Evolutionary conservation across 2,797 vertebrate species (phyloP).

Genomic region (Poecilia picta): DNA sequence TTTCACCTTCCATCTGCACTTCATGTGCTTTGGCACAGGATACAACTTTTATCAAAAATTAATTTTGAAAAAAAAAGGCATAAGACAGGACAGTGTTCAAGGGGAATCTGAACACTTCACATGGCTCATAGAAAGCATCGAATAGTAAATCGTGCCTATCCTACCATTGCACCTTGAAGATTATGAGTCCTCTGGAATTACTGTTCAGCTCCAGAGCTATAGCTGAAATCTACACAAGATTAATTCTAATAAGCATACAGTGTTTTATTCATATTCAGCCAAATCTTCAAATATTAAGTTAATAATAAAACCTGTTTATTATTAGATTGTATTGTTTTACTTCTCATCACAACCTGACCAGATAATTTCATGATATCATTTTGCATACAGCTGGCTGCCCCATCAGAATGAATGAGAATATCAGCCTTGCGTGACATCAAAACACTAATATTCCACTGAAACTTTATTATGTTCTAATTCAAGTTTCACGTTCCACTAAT

Average conservation of each 20-base stretch:
- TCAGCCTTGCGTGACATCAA: not conserved
- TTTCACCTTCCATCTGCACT: constrained; percentile 57
- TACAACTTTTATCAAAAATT: constrained; percentile 72
- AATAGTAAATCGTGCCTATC: constrained; percentile 42
- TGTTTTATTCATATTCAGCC: not conserved
- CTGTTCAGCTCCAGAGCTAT: constrained; percentile 39
- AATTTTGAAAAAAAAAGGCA: constrained; percentile 59
- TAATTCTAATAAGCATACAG: not conserved
- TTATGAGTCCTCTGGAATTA: constrained; percentile 35
- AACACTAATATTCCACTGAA: not conserved
- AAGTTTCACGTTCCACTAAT: constrained; percentile 9
- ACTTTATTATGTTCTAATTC: constrained; percentile 18
- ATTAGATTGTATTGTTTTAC: constrained; percentile 17
- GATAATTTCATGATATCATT: not conserved
- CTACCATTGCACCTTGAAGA: constrained; percentile 46
- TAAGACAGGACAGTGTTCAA: constrained; percentile 74
- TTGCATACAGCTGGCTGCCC: not conserved
- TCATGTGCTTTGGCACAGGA: constrained; percentile 59
- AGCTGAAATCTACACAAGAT: not conserved
- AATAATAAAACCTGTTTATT: constrained; percentile 21
- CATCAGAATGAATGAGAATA: not conserved
- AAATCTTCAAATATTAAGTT: not conserved
- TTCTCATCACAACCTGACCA: not conserved
- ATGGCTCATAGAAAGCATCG: constrained; percentile 40
- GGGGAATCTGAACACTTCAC: constrained; percentile 76